Conservation (phyloP, 2,888 invertebrate genomes). For the Epirrhoe alternata region DNA sequence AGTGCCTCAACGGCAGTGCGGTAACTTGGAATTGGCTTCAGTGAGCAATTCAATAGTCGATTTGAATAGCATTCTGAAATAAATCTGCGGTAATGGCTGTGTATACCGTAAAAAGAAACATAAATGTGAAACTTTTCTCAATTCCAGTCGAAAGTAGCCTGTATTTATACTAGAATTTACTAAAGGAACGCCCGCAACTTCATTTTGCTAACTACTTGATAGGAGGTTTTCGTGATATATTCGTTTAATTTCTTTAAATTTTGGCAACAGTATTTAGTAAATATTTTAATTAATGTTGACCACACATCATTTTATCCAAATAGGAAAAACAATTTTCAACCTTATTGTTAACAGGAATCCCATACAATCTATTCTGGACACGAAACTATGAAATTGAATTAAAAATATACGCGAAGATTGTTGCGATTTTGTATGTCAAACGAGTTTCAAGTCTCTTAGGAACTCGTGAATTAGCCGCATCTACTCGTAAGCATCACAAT, state of each 20-base stretch:
- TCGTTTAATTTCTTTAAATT: too few relatives aligned
- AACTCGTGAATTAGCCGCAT: neutral
- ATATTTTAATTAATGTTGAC: too few relatives aligned
- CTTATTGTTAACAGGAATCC: too few relatives aligned
- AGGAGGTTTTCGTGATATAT: neutral
- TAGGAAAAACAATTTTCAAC: too few relatives aligned
- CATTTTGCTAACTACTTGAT: neutral
- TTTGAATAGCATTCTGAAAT: slow-evolving; percentile 26
- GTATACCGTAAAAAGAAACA: slow-evolving; percentile 28
- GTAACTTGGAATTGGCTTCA: slow-evolving; percentile 25
- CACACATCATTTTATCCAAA: too few relatives aligned
- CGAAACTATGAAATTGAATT: too few relatives aligned
- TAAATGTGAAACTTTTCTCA: slow-evolving; percentile 4
- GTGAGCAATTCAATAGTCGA: slow-evolving; percentile 23
- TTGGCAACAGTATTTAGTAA: too few relatives aligned
- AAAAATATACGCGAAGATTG: too few relatives aligned
- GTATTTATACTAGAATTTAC: neutral
- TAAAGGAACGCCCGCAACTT: neutral
- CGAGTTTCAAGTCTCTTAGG: neutral
- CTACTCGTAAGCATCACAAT: too few relatives aligned
- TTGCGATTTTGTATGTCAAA: too few relatives aligned
- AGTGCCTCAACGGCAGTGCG: slow-evolving; percentile 20
- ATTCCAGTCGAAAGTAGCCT: neutral
- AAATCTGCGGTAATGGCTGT: slow-evolving; percentile 24
- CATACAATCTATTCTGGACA: too few relatives aligned